These are phyloP conservation scores for Tenrec ecaudatus DNA, from an alignment of 2,113 vertebrate genomes.

Conservation along the genomic window DNA sequence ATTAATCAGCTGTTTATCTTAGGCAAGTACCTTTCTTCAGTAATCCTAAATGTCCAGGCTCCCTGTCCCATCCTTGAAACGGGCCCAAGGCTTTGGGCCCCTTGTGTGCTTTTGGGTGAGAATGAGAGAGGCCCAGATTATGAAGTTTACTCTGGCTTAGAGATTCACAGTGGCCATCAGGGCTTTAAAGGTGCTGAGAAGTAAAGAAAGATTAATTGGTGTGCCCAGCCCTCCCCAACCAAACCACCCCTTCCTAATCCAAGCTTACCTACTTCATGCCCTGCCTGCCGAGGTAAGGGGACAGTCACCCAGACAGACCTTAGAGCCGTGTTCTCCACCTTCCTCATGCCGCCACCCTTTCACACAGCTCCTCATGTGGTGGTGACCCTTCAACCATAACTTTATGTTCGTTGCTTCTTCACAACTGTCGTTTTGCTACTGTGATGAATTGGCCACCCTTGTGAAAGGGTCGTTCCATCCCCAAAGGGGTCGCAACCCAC, in stretches of 20 bases:
- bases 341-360: too few species aligned
- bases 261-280: not conserved
- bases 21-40: not conserved
- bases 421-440: too few species aligned
- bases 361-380: too few species aligned
- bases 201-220: not conserved
- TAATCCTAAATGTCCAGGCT: not conserved
- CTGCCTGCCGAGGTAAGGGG: not conserved
- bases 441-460: too few species aligned
- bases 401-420: too few species aligned
- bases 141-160: not conserved
- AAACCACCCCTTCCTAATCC: not conserved
- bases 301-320: not conserved
- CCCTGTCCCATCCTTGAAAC: not conserved
- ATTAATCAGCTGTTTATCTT: not conserved
- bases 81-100: not conserved
- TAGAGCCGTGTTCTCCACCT: not conserved
- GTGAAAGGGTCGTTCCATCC: too few species aligned
- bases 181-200: not conserved
- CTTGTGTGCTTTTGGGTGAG: rapidly evolving
- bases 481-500: too few species aligned
- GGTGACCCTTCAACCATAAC: too few species aligned
- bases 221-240: not conserved
- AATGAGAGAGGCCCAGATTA: not conserved
- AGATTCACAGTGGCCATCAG: not conserved